Percentiles rank a stretch among this genome's conserved stretches.
These are phyloP conservation scores for Myopa tessellatipennis DNA, from an alignment of 2,888 invertebrate genomes.

Conservation along the genomic window DNA sequence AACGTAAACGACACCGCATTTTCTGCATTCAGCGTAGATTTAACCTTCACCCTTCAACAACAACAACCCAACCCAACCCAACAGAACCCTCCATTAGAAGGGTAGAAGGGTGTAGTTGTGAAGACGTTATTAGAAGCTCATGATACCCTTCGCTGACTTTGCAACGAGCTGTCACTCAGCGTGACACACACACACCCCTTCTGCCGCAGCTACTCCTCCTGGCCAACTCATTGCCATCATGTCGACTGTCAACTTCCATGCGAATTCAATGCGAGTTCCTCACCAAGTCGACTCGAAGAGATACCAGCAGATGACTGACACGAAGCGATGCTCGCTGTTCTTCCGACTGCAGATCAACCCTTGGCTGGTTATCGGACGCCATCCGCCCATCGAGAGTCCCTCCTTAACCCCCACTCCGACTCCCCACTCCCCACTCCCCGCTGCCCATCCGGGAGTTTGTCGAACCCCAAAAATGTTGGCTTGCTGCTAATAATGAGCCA, in stretches of 20 bases:
- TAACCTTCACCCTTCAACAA: not conserved
- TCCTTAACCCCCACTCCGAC: too few relatives aligned
- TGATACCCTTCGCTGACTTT: slow-evolving; percentile 38
- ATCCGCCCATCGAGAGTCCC: not conserved
- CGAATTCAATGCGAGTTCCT: slow-evolving; percentile 38
- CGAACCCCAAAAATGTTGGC: too few relatives aligned
- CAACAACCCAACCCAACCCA: not conserved
- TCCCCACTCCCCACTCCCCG: too few relatives aligned
- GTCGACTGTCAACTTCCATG: slow-evolving; percentile 29
- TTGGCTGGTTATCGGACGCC: not conserved
- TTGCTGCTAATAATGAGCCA: too few relatives aligned
- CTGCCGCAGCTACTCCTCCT: not conserved
- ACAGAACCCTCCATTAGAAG: not conserved
- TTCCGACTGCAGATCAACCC: too few relatives aligned
- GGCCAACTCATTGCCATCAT: slow-evolving; percentile 14
- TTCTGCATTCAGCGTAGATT: not conserved
- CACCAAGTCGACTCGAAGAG: not conserved
- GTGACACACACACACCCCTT: slow-evolving; percentile 15
- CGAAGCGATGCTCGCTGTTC: not conserved
- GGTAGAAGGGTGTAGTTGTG: slow-evolving; percentile 3
- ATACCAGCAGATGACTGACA: not conserved
- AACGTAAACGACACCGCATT: not conserved
- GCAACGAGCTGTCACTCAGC: slow-evolving; percentile 28
- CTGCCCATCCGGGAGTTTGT: not conserved
- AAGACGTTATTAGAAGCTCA: slow-evolving; percentile 34